Evolutionary conservation across 2,888 invertebrate genomes (phyloP).

Genomic region (Ernsta delagoae): DNA sequence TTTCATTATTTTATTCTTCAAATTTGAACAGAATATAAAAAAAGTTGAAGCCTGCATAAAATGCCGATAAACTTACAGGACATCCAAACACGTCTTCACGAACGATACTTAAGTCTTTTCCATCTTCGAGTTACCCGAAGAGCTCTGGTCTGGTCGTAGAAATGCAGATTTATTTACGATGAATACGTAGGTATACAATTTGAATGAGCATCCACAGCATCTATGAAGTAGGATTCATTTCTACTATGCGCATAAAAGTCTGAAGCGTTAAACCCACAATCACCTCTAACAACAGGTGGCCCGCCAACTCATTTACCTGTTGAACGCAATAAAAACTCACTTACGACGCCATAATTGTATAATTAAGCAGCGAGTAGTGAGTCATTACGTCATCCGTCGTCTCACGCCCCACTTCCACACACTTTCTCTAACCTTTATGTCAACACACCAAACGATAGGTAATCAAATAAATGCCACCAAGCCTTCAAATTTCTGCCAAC

Average conservation of each 20-base stretch:
- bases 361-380: constrained; percentile 19
- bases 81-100: no score
- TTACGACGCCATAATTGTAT: constrained; percentile 10
- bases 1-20: no score
- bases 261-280: background rate
- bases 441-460: constrained; percentile 23
- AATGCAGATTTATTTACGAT: no score
- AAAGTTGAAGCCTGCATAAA: no score
- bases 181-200: no score
- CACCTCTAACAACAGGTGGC: background rate
- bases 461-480: constrained; percentile 26
- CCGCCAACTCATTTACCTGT: background rate
- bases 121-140: no score
- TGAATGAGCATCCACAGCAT: no score
- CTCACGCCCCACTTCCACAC: constrained; percentile 35
- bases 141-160: no score
- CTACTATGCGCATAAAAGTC: background rate
- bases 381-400: constrained; percentile 32
- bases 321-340: constrained; percentile 11
- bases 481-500: constrained; percentile 19
- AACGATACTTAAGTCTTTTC: no score
- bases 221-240: background rate
- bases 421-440: constrained; percentile 38
- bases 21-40: no score
- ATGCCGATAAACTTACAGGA: no score